These are phyloP conservation scores for Berghia stephanieae DNA, from an alignment of 1,140 invertebrate species.

Conservation along the genomic window DNA sequence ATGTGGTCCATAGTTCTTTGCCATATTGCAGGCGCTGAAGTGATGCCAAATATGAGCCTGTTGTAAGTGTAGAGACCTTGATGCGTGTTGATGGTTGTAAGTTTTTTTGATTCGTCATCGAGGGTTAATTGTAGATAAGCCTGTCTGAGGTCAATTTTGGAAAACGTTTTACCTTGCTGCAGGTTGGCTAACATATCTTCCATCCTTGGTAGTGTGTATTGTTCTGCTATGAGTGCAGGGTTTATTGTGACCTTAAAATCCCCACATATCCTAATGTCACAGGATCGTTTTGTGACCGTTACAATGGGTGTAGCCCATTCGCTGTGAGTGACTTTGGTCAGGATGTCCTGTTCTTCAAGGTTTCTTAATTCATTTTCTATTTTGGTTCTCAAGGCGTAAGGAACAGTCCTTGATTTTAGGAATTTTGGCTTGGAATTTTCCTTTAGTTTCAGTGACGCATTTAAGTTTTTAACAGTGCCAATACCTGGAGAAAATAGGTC, in stretches of 20 bases:
- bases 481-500: not conserved
- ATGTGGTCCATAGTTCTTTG: conserved; percentile 66
- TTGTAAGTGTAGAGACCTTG: conserved; percentile 46
- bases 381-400: conserved; percentile 46
- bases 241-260: conserved; percentile 55
- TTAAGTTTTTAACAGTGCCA: conserved; percentile 29
- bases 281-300: conserved; percentile 36
- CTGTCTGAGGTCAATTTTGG: conserved; percentile 41
- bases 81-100: conserved; percentile 39
- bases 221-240: conserved; percentile 38
- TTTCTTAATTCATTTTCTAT: conserved; percentile 49
- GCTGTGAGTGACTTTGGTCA: conserved; percentile 29
- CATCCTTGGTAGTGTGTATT: conserved; percentile 51
- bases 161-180: conserved; percentile 32
- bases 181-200: conserved; percentile 46
- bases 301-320: conserved; percentile 59
- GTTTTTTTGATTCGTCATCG: conserved; percentile 43
- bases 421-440: conserved; percentile 29
- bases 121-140: conserved; percentile 54
- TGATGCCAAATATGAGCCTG: conserved; percentile 62
- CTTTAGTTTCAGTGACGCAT: conserved; percentile 32
- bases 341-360: conserved; percentile 38
- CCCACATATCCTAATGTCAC: conserved; percentile 53
- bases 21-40: conserved; percentile 68
- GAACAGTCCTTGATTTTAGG: conserved; percentile 53